Base-by-base conservation (phyloP, 1,140 invertebrate species). In the Wiebesia pumilae region DNA sequence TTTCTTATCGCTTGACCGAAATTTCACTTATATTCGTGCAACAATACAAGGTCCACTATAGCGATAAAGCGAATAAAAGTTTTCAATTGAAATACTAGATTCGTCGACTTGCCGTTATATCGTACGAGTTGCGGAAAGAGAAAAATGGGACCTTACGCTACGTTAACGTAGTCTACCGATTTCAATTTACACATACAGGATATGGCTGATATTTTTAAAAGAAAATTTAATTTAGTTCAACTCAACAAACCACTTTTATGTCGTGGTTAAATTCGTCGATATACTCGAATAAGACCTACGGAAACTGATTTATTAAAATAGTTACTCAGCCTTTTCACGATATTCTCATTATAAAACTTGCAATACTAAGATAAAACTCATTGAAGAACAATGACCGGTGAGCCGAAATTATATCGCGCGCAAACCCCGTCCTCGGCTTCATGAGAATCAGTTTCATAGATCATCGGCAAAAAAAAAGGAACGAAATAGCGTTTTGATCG, bases 401-500 rank as follows among this genome's bases (percentile, higher is more conserved):
- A 43, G 38, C 38, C 24, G 38, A 75, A 71, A n/a, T 38, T n/a
- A 75, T 38, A 75, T 19, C 30, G 14, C 12, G 69, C 33, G 69
- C 33, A 71, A 43, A 75, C 19, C 21, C 24, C 24, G 33, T 75
- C 33, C 40, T 43, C 69, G 27, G n/a, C 40, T 78, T 54, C 30
- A 51, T 33, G 47, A 67, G 79, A 67, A 38, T 81, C 19, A 24
- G 30, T 81, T 33, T 54, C 58, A 81, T 65, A 38, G 35, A 81
- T 67, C 54, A 83, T 83, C 35, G 51, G 27, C 51, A 75, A 75
- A 83, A 62, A 35, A 35, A 62, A 14, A 81, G 35, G 19, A 65
- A 65, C 30, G 51, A 65, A 81, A 78, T 78, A 51, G 43, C 47
- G 77, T 78, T 78, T 78, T 78, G 47, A 78, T 78, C 77, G 47